Evolutionary conservation across 2,888 invertebrate species (phyloP).

Genomic region (Aporophyla nigra): DNA sequence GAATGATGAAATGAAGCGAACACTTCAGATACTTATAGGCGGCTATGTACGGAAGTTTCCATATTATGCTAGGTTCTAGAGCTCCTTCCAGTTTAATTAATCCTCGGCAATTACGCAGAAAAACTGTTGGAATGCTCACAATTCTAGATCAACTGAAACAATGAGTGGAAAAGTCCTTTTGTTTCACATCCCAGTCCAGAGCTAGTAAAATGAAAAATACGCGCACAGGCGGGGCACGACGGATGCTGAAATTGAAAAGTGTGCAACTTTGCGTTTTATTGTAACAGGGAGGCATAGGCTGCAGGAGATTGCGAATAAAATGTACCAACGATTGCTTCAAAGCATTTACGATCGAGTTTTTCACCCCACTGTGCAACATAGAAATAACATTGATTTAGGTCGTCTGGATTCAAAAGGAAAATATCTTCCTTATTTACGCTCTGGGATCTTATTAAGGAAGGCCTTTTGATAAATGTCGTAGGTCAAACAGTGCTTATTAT

Average conservation of each 20-base stretch:
- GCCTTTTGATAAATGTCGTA: conserved; percentile 26
- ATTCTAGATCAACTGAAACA: conserved; percentile 74
- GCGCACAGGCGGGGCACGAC: conserved; percentile 75
- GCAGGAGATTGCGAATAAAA: conserved; percentile 79
- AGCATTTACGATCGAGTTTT: conserved; percentile 65
- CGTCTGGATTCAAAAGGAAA: conserved; percentile 28
- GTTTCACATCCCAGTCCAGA: conserved; percentile 79
- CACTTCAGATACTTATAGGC: conserved; percentile 17
- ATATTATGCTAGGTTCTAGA: conserved; percentile 39
- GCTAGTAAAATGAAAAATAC: conserved; percentile 85
- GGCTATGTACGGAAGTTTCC: conserved; percentile 34
- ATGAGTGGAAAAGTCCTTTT: conserved; percentile 84
- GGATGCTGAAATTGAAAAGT: conserved; percentile 84
- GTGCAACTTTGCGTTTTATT: conserved; percentile 84
- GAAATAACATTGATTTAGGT: conserved; percentile 50
- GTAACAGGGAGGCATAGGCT: conserved; percentile 73
- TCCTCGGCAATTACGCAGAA: conserved; percentile 60
- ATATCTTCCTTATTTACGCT: conserved; percentile 11
- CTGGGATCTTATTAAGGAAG: conserved; percentile 3
- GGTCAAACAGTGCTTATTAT: conserved; percentile 35
- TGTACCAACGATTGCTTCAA: conserved; percentile 67
- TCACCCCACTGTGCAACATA: conserved; percentile 45
- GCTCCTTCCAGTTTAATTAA: conserved; percentile 52
- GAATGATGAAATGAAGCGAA: neutral
- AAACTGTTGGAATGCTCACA: conserved; percentile 58